Evolutionary conservation across 1,140 invertebrate species (phyloP).

Genomic region (Brachionus sp.): DNA sequence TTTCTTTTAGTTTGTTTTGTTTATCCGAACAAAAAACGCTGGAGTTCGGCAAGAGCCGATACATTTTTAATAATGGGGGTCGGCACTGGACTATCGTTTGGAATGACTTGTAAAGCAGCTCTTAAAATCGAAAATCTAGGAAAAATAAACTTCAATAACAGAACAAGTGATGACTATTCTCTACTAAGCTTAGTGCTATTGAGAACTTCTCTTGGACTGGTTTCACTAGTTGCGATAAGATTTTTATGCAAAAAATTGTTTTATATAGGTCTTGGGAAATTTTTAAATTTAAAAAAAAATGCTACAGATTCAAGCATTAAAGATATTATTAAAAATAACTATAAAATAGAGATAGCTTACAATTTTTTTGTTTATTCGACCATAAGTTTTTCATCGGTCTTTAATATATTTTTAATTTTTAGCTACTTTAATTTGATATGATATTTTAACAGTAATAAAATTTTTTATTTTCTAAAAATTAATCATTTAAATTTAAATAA

Average conservation of each 20-base stretch:
- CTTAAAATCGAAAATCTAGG: not conserved
- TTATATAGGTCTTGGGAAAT: not conserved
- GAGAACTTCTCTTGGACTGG: not conserved
- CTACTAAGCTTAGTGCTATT: not conserved
- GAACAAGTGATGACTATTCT: not conserved
- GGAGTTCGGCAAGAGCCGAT: constrained; percentile 37
- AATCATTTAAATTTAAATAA: not conserved
- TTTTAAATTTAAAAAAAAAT: not conserved
- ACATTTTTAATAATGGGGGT: constrained; percentile 40
- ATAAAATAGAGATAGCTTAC: constrained; percentile 18
- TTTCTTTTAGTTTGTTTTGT: constrained; percentile 19
- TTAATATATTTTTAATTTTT: constrained; percentile 25
- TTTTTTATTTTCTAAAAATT: not conserved
- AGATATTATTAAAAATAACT: constrained; percentile 8
- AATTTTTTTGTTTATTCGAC: constrained; percentile 24
- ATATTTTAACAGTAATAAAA: not conserved
- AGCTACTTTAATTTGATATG: not conserved
- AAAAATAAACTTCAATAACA: not conserved
- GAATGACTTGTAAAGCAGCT: not conserved
- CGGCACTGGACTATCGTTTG: constrained; percentile 4
- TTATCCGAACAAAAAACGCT: constrained; percentile 22
- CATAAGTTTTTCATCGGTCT: constrained; percentile 6
- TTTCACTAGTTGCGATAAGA: not conserved
- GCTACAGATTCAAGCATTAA: not conserved
- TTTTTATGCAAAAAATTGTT: not conserved